These are phyloP conservation scores for Lasioglossum albipes DNA, from an alignment of 1,140 invertebrate genomes.

Conservation along the genomic window DNA sequence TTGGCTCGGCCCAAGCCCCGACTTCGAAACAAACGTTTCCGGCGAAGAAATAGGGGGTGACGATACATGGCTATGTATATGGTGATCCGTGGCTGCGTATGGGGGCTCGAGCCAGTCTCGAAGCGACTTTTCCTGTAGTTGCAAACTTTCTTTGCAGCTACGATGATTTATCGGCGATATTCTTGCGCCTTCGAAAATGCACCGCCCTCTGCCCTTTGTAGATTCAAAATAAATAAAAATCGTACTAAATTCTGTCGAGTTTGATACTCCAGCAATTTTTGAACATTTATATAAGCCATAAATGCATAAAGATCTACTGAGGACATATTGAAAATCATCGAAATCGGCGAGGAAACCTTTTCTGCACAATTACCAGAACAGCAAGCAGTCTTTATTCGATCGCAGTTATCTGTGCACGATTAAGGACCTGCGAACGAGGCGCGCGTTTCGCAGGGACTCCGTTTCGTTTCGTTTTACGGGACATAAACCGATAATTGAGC, in stretches of 20 bases:
- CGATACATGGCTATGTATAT: not conserved
- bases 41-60: conserved; percentile 1
- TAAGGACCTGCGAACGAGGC: not conserved
- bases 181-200: not conserved
- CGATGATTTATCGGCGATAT: not conserved
- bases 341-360: too few species aligned
- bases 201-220: not conserved
- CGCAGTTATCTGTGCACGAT: too few species aligned
- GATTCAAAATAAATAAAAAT: too few species aligned
- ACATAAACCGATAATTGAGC: conserved; percentile 55
- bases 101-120: not conserved
- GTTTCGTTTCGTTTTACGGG: conserved; percentile 37
- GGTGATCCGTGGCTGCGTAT: not conserved
- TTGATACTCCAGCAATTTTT: too few species aligned
- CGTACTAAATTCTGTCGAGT: too few species aligned
- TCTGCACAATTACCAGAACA: too few species aligned
- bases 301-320: too few species aligned
- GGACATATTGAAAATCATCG: too few species aligned
- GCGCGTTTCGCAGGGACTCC: not conserved
- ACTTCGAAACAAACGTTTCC: conserved; percentile 24
- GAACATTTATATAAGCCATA: too few species aligned
- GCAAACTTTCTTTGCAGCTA: not conserved
- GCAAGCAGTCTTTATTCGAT: too few species aligned
- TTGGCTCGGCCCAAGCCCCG: not conserved
- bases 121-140: not conserved